Conservation (phyloP, 2,888 invertebrate genomes). For the Spisula solida region DNA sequence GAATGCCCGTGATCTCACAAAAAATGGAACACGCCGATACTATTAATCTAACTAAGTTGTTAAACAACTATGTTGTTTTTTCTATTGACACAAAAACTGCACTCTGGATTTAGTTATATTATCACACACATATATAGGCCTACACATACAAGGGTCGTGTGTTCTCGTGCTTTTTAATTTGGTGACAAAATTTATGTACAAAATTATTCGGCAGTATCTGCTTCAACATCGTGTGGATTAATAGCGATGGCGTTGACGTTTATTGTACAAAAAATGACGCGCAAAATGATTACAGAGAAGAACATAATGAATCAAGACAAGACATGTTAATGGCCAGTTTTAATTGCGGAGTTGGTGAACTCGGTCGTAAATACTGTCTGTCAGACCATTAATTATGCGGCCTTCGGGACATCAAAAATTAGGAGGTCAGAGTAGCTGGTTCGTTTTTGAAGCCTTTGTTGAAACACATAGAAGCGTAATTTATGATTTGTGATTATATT, state of each 20-base stretch:
- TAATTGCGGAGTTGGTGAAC: slow-evolving; percentile 13
- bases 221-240: slow-evolving; percentile 16
- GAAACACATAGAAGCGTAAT: background rate
- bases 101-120: background rate
- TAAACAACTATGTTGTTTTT: background rate
- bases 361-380: background rate
- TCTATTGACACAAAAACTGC: background rate
- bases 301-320: slow-evolving; percentile 24
- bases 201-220: background rate
- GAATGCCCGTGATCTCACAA: background rate
- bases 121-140: background rate
- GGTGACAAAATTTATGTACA: slow-evolving; percentile 9
- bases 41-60: background rate
- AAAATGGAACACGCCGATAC: background rate
- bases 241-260: slow-evolving; percentile 25
- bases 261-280: slow-evolving; percentile 35
- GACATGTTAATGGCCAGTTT: slow-evolving; percentile 47
- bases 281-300: slow-evolving; percentile 11
- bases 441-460: too few species aligned
- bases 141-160: background rate
- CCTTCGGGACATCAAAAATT: background rate
- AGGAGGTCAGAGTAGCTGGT: background rate
- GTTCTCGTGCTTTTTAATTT: too few species aligned
- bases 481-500: background rate
- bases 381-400: background rate